Conservation (phyloP, 2,888 invertebrate species). For the Drosophila kanekoi region DNA sequence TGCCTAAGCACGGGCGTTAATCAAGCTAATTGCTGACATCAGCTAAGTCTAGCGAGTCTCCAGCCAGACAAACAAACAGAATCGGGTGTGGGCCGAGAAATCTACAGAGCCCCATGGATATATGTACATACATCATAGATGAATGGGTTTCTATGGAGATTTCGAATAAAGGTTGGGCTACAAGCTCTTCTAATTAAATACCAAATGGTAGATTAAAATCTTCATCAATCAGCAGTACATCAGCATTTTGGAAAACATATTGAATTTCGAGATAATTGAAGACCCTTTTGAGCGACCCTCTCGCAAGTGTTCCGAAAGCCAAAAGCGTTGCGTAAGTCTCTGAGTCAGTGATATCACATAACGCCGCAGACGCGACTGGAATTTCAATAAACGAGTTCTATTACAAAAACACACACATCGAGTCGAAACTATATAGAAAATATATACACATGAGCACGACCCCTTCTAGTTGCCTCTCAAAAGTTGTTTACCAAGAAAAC, state of each 20-base stretch:
- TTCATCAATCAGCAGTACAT: too few species aligned
- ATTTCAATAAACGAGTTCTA: constrained; percentile 66
- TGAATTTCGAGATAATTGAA: background rate
- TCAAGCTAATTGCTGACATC: constrained; percentile 69
- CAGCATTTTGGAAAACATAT: background rate
- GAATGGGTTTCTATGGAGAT: too few species aligned
- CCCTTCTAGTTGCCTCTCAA: constrained; percentile 8
- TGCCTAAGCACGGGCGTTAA: constrained; percentile 63
- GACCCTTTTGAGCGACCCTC: constrained; percentile 23
- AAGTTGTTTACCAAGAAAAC: constrained; percentile 42
- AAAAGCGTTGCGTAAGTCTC: constrained; percentile 52
- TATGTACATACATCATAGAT: too few species aligned
- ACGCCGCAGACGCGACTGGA: constrained; percentile 51
- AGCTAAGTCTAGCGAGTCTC: constrained; percentile 36
- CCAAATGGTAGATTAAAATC: too few species aligned
- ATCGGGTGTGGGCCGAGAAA: constrained; percentile 36
- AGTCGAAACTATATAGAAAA: constrained; percentile 18
- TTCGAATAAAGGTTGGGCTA: too few species aligned
- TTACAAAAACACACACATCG: constrained; percentile 43
- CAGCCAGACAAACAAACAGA: constrained; percentile 21
- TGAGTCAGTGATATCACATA: constrained; percentile 60
- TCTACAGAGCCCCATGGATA: background rate
- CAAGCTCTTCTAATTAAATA: too few species aligned
- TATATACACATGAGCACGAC: background rate
- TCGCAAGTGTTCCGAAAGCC: constrained; percentile 22